These are phyloP conservation scores for Latrodectus elegans DNA, from an alignment of 2,888 invertebrate genomes.

Conservation along the genomic window DNA sequence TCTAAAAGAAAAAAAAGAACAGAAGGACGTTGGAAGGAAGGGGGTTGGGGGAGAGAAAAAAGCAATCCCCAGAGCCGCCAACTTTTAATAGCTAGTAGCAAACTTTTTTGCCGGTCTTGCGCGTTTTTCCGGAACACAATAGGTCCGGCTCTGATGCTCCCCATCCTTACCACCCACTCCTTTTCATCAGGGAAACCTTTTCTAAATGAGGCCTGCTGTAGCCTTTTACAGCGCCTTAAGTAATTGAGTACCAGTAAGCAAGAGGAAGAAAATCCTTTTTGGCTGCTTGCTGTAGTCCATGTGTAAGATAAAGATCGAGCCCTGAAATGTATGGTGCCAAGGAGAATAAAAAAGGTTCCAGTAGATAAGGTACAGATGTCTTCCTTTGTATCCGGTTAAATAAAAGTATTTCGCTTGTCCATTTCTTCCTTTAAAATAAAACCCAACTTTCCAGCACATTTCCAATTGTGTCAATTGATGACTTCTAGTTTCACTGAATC, in stretches of 20 bases:
- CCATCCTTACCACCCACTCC: not conserved
- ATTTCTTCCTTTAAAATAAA: not conserved
- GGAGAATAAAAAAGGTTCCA: not conserved
- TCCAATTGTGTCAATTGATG: not conserved
- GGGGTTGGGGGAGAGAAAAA: not conserved
- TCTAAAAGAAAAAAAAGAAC: conserved; percentile 10
- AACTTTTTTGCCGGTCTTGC: conserved; percentile 53
- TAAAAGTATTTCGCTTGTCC: not conserved
- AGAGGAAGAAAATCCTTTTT: conserved; percentile 2
- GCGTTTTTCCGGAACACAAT: conserved; percentile 46
- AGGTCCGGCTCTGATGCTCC: conserved; percentile 11
- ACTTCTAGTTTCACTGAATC: too few relatives aligned
- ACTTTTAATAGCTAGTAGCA: conserved; percentile 50
- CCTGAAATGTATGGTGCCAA: not conserved
- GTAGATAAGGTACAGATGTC: not conserved
- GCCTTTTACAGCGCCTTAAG: conserved; percentile 65
- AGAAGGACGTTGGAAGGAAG: not conserved
- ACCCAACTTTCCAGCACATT: not conserved
- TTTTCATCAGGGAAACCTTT: conserved; percentile 27
- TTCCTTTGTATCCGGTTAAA: not conserved
- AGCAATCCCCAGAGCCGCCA: conserved; percentile 22
- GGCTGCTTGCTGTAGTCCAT: not conserved
- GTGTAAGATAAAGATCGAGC: conserved; percentile 1
- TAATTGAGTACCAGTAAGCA: conserved; percentile 52
- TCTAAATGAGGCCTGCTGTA: conserved; percentile 54